Base-by-base conservation (phyloP, 2,888 invertebrate genomes). In the Mechanitis messenoides region DNA sequence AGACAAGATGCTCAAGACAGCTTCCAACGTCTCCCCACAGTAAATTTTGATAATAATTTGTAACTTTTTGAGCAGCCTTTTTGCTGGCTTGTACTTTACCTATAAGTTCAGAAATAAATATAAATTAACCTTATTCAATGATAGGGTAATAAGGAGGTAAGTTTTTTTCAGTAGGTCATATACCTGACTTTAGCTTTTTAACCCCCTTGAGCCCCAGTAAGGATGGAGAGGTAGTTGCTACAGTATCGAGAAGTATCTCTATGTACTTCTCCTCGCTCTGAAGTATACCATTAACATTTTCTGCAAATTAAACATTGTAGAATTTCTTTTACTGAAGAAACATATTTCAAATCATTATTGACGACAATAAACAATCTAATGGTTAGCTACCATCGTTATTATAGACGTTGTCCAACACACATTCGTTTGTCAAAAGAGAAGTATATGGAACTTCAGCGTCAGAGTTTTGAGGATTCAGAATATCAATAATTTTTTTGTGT, bases 1-100 rank as follows among this genome's bases (percentile, higher is more conserved):
- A 86, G 33, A 96, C 92, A 31, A 95, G 93, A 74, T 96, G 96
- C 75, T 96, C 95, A 57, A 95, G 87, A 73, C 93, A 94, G 64
- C 93, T 93, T 1, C 96, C 96, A 1, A 95, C 94, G 74, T 95
- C 94, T 0, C 94, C 94, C 96, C 96, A 96, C 38, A 95, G 84
- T 60, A 94, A 92, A 76, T 94, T 93, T 72, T 94, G 93, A 74
- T 94, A 95, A 76, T 93, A 94, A 71, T 93, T 92, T 6, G 92
- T 86, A 11, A 93, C 92, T 81, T 92, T 94, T 57, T 91, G 89
- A 50, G 92, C 91, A 0, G 93, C 92, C 76, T 90, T 92, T 60
- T 91, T 88, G 69, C 91, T 92, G 2, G 94, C 89, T 80, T 91
- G 92, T 45, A 87, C 76, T 55, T 91, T 87, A 46, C 93, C 94